Evolutionary conservation across 1,140 invertebrate species (phyloP), one percentile per base, ranked within the genome.

Genomic region (Trichonephila inaurata): DNA sequence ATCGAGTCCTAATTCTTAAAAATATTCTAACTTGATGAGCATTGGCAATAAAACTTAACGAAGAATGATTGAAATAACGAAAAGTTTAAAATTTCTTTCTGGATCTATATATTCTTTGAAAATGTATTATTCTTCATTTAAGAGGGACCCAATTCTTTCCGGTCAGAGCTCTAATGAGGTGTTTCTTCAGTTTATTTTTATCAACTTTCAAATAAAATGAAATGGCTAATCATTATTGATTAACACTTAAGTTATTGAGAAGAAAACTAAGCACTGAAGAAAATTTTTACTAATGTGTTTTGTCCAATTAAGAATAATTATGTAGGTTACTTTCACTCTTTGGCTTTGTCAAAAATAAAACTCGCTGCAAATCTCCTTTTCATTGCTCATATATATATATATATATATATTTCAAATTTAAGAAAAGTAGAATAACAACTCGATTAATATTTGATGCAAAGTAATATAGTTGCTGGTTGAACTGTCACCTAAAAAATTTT

Each of bases 41-140:
- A 51, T 10, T 51, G 51, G 72, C 14, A 77, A 77, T 77, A 77
- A 77, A 77, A 28, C 72, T 77, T 77, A 77, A 77, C 72, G 72
- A 77, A 77, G 72, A 77, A 77, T 77, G 72, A 77, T 77, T 77
- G 72, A 77, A 77, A 77, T 18, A 77, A 28, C 72, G 40, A 19
- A 40, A 77, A 28, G 28, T 77, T 77, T 77, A 40, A 40, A 77
- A 33, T 77, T 77, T 77, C 72, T 77, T 77, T 77, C 4, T 77
- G 33, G 12, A 18, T 16, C 28, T 77, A 33, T 77, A 40, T 77
- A 33, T 77, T 77, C 72, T 40, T 77, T 77, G 72, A 77, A 77
- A 77, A 77, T 77, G 72, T 40, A 77, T 77, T 77, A 77, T 77
- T 77, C 72, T 77, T 77, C 72, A 77, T 77, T 77, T 77, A 77